Evolutionary conservation across 2,888 invertebrate species (phyloP).

Genomic region (Hydrotaea cyrtoneurina): DNA sequence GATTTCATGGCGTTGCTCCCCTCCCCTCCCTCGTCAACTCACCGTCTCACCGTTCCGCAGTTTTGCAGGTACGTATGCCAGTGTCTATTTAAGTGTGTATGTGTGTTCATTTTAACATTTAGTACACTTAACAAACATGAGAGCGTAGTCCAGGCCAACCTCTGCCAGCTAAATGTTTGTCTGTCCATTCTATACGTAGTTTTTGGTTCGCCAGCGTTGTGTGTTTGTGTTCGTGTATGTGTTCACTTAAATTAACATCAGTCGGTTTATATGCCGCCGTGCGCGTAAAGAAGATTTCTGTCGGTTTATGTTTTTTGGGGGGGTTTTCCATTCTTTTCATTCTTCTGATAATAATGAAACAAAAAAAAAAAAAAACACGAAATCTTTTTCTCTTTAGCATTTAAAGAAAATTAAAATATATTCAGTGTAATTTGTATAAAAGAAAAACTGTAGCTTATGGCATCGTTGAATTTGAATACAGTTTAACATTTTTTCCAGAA

Average conservation of each 20-base stretch:
- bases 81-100: background rate
- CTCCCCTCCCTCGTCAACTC: background rate
- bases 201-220: slow-evolving; percentile 5
- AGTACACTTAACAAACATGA: slow-evolving; percentile 22
- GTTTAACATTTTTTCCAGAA: no score
- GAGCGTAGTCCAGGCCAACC: slow-evolving; percentile 9
- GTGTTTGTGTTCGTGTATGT: background rate
- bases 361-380: background rate
- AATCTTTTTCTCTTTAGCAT: background rate
- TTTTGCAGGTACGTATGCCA: no score
- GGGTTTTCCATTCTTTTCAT: background rate
- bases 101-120: slow-evolving; percentile 46
- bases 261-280: slow-evolving; percentile 31
- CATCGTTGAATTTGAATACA: background rate
- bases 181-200: background rate
- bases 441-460: background rate
- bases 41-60: background rate
- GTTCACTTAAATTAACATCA: slow-evolving; percentile 54
- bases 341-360: no score
- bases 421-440: background rate
- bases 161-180: background rate
- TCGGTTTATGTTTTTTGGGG: background rate
- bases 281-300: background rate
- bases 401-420: background rate
- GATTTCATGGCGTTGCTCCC: background rate